Conservation (phyloP, 2,797 vertebrate species). For the Gallirallus australis region DNA sequence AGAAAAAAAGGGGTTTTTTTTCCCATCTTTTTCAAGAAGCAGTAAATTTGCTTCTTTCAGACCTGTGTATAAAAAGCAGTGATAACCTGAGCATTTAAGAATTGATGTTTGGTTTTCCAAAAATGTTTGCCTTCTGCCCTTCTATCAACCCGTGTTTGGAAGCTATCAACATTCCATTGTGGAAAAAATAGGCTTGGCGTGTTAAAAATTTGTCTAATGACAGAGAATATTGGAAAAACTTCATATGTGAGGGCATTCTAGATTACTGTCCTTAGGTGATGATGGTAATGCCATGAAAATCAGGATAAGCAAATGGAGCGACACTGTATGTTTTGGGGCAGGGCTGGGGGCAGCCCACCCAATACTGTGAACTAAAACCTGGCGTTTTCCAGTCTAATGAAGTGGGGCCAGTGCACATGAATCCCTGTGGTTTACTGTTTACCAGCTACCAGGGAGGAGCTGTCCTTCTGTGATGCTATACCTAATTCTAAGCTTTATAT, state of each 20-base stretch:
- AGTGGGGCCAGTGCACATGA: background rate
- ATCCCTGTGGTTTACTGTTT: background rate
- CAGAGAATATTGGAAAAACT: background rate
- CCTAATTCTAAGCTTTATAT: background rate
- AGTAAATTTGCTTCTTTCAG: background rate
- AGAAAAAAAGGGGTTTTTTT: background rate
- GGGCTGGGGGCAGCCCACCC: background rate
- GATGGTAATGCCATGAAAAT: background rate
- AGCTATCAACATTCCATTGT: background rate
- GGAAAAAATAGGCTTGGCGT: background rate
- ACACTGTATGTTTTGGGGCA: background rate
- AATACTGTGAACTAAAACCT: background rate
- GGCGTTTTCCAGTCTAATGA: background rate
- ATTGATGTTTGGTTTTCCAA: background rate
- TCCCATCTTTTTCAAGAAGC: background rate
- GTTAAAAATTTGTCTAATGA: background rate
- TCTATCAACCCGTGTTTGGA: background rate
- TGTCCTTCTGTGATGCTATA: background rate
- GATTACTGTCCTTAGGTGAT: background rate
- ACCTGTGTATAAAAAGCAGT: background rate
- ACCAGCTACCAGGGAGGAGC: accelerated
- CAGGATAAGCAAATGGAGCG: background rate
- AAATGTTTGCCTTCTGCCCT: background rate
- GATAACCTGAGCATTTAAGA: background rate
- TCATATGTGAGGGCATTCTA: background rate